Conservation (phyloP, 2,797 vertebrate species). For the Fundulus diaphanus region DNA sequence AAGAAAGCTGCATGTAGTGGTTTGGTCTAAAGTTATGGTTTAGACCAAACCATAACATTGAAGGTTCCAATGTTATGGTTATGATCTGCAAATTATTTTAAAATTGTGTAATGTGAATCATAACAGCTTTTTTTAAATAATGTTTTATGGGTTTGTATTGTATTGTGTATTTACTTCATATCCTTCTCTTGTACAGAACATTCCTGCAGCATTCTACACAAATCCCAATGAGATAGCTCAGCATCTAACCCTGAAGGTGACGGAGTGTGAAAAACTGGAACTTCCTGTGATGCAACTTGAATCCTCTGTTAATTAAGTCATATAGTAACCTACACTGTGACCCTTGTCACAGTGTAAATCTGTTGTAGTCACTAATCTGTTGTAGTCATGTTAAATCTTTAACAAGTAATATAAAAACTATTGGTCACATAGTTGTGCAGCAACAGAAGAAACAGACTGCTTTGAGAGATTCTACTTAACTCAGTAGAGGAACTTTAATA, state of each 20-base stretch:
- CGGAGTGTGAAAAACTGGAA: conserved; percentile 89
- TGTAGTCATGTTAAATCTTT: conserved; percentile 7
- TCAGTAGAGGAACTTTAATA: conserved; percentile 1
- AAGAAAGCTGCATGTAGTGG: too few relatives aligned
- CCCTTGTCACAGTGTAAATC: too few relatives aligned
- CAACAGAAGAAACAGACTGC: conserved; percentile 32
- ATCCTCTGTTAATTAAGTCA: conserved; percentile 27
- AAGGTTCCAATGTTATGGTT: too few relatives aligned
- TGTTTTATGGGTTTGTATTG: neutral
- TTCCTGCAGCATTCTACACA: conserved; percentile 89
- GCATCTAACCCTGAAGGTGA: conserved; percentile 89
- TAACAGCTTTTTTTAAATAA: neutral
- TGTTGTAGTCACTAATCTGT: neutral
- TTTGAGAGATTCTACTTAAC: conserved; percentile 24
- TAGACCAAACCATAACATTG: too few relatives aligned
- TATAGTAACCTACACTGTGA: conserved; percentile 21
- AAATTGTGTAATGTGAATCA: neutral
- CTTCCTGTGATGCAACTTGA: conserved; percentile 56
- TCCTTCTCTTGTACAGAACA: conserved; percentile 73
- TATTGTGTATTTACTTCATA: neutral
- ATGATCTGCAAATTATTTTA: too few relatives aligned
- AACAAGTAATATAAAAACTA: neutral
- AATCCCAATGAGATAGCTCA: conserved; percentile 96
- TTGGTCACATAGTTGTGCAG: conserved; percentile 24
- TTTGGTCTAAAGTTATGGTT: too few relatives aligned